Percentiles rank a stretch among this genome's conserved stretches.
phyloP scores from a whole-genome alignment of 2,888 invertebrate species.

The Drosophila gaucha region DNA sequence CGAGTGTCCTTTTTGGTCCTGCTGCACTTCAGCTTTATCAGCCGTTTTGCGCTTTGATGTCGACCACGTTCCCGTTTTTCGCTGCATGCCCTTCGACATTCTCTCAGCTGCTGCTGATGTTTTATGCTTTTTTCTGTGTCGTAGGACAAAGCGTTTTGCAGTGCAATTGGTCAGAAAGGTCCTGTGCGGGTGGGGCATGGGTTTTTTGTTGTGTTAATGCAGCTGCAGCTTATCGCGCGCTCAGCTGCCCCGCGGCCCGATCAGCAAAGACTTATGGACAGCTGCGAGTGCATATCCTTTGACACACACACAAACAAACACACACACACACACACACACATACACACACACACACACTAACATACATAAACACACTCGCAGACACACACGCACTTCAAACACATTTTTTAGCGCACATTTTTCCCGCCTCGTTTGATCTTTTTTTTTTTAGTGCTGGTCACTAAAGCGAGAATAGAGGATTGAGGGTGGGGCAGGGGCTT shows the following conservation, averaged over 20 bases:
- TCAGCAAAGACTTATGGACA: constrained; percentile 58
- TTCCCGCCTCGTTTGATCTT: constrained; percentile 44
- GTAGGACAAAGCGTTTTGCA: constrained; percentile 34
- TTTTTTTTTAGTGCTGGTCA: constrained; percentile 37
- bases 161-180: constrained; percentile 60
- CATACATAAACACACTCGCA: constrained; percentile 6
- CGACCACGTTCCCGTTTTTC: constrained; percentile 29
- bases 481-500: neutral
- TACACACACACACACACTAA: too few species aligned
- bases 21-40: constrained; percentile 72
- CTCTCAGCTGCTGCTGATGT: constrained; percentile 17
- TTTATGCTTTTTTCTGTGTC: constrained; percentile 2
- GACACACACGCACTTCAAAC: constrained; percentile 60
- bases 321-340: constrained; percentile 8
- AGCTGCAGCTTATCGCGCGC: constrained; percentile 76
- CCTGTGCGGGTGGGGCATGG: neutral
- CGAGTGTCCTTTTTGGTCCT: constrained; percentile 57
- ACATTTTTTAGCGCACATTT: constrained; percentile 67
- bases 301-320: constrained; percentile 26
- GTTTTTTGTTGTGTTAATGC: constrained; percentile 32
- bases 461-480: neutral
- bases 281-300: constrained; percentile 48
- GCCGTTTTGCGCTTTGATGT: constrained; percentile 66
- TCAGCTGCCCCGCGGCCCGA: constrained; percentile 62
- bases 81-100: constrained; percentile 24